Percentiles rank a stretch among this genome's conserved stretches.
These are phyloP conservation scores for Bombus sibiricus DNA, from an alignment of 1,140 invertebrate genomes.

Conservation along the genomic window DNA sequence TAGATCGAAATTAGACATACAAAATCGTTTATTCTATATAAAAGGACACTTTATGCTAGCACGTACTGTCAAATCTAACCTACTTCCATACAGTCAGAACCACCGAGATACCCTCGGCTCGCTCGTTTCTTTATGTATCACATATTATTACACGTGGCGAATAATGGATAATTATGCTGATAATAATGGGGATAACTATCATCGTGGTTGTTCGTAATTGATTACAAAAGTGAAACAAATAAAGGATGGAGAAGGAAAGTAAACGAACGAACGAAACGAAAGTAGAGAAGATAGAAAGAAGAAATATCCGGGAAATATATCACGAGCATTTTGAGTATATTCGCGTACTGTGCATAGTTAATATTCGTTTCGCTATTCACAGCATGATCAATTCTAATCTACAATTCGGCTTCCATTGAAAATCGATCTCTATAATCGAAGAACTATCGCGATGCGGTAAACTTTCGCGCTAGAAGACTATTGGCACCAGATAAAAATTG, in stretches of 20 bases:
- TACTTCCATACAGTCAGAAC: conserved; percentile 74
- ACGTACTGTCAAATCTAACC: conserved; percentile 78
- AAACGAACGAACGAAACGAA: background rate
- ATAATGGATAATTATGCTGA: conserved; percentile 65
- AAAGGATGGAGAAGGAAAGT: no score
- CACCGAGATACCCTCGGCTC: conserved; percentile 67
- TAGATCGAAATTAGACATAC: conserved; percentile 70
- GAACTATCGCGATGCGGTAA: background rate
- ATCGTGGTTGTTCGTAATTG: conserved; percentile 20
- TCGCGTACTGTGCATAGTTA: conserved; percentile 36
- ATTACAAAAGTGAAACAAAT: background rate
- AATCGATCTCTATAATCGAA: conserved; percentile 11
- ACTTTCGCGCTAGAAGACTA: background rate
- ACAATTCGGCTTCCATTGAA: background rate
- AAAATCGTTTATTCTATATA: conserved; percentile 81
- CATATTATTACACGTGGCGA: conserved; percentile 75
- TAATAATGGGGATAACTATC: conserved; percentile 39
- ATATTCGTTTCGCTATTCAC: conserved; percentile 24
- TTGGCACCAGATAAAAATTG: conserved; percentile 43
- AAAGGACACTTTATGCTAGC: conserved; percentile 82
- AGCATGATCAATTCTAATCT: conserved; percentile 56
- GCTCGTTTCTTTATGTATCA: conserved; percentile 77
- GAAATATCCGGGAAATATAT: conserved; percentile 22
- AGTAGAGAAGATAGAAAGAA: background rate
- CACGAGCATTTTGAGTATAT: conserved; percentile 49